These are phyloP conservation scores for Luperina testacea DNA, from an alignment of 2,888 invertebrate species.

Conservation along the genomic window DNA sequence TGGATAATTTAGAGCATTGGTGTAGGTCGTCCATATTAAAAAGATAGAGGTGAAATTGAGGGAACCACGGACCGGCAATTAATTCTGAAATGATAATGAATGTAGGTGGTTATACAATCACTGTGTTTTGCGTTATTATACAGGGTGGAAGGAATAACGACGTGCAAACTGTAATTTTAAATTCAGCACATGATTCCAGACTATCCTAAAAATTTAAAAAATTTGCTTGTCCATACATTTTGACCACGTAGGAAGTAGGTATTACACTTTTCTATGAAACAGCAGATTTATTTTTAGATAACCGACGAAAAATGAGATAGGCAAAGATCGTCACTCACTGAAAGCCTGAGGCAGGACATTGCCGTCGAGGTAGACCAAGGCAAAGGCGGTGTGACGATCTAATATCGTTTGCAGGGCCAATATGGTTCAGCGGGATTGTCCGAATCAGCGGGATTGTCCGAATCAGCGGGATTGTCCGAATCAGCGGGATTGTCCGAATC, in stretches of 20 bases:
- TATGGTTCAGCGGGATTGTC: too few species aligned
- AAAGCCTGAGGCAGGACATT: too few species aligned
- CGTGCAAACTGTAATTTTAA: background rate
- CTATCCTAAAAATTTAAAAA: background rate
- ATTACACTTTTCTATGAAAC: background rate
- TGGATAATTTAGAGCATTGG: constrained; percentile 44
- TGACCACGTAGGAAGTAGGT: background rate
- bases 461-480: too few species aligned
- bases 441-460: too few species aligned
- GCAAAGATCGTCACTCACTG: too few species aligned
- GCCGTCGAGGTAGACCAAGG: too few species aligned
- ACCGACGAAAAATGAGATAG: background rate
- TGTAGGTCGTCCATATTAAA: constrained; percentile 52
- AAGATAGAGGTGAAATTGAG: constrained; percentile 26
- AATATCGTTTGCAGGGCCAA: too few species aligned
- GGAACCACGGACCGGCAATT: constrained; percentile 33
- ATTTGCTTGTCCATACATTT: background rate
- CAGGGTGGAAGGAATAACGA: background rate
- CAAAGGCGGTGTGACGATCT: too few species aligned
- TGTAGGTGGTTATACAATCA: background rate
- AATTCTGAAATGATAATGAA: constrained; percentile 29
- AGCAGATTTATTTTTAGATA: background rate
- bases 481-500: too few species aligned
- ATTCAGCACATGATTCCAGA: background rate
- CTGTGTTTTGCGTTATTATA: background rate